Percentiles rank a stretch among this genome's conserved stretches.
phyloP scores from a whole-genome alignment of 1,140 invertebrate species.

The Cydia splendana region DNA sequence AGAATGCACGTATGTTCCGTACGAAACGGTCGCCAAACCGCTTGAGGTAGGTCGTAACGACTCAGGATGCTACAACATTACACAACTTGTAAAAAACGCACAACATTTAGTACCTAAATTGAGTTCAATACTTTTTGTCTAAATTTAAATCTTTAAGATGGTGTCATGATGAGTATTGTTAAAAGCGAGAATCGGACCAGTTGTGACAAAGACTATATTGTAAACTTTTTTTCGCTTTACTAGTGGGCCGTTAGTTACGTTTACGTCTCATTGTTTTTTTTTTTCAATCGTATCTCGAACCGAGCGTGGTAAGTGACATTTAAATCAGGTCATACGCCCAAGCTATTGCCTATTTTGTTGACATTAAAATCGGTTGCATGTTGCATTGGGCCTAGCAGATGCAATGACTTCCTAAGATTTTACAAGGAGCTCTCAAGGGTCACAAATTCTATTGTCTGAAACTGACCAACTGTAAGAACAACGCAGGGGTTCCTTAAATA shows the following conservation, averaged over 20 bases:
- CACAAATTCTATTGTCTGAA: constrained; percentile 63
- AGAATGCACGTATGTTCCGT: not conserved
- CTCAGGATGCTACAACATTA: constrained; percentile 13
- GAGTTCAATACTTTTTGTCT: not conserved
- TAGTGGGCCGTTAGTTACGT: constrained; percentile 13
- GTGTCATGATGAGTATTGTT: not conserved
- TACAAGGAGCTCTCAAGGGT: constrained; percentile 47
- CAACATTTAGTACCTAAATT: not conserved
- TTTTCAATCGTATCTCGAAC: not conserved
- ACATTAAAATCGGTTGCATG: not conserved
- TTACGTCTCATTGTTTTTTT: constrained; percentile 23
- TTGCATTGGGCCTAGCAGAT: constrained; percentile 46
- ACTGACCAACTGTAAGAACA: constrained; percentile 70
- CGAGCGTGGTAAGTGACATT: not conserved
- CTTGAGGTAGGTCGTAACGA: constrained; percentile 15
- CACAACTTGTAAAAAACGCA: constrained; percentile 3
- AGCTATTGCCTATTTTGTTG: too few relatives aligned
- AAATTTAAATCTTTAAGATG: not conserved
- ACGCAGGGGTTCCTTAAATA: constrained; percentile 63
- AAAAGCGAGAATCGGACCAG: not conserved
- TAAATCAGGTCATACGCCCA: too few relatives aligned
- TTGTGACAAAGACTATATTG: constrained; percentile 1
- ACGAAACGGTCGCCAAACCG: not conserved
- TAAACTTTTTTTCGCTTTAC: constrained; percentile 3
- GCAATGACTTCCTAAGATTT: constrained; percentile 46